These are phyloP conservation scores for Hypolimnas misippus DNA, from an alignment of 2,888 invertebrate species.

Conservation along the genomic window DNA sequence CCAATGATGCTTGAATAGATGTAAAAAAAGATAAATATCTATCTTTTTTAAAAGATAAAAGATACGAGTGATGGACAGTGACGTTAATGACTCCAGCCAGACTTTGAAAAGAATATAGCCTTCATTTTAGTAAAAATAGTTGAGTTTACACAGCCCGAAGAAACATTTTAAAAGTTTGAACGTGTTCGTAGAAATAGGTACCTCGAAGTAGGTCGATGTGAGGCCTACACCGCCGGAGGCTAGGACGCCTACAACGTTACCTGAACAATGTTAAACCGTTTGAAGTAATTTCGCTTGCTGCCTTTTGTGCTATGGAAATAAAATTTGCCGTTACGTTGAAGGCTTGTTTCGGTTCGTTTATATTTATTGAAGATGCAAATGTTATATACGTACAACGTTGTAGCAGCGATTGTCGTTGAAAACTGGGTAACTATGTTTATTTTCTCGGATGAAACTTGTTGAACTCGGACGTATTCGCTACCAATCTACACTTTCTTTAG, in stretches of 20 bases:
- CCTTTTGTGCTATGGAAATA: constrained; percentile 27
- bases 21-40: background rate
- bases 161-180: constrained; percentile 37
- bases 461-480: too few relatives aligned
- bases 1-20: background rate
- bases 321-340: constrained; percentile 16
- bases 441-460: too few relatives aligned
- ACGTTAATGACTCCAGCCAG: constrained; percentile 1
- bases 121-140: constrained; percentile 18
- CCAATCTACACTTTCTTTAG: too few relatives aligned
- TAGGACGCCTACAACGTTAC: constrained; percentile 35
- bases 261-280: constrained; percentile 32
- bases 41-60: background rate
- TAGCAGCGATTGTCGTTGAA: too few relatives aligned
- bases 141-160: constrained; percentile 29
- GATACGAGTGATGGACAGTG: background rate
- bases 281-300: constrained; percentile 26
- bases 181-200: constrained; percentile 35
- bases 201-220: constrained; percentile 38
- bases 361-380: background rate
- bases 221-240: constrained; percentile 32
- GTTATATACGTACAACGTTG: background rate
- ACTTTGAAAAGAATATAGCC: constrained; percentile 2
- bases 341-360: constrained; percentile 3
- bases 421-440: too few relatives aligned